Evolutionary conservation across 2,888 invertebrate species (phyloP), one percentile per base, ranked within the genome.

Genomic region (Terebella lapidaria): DNA sequence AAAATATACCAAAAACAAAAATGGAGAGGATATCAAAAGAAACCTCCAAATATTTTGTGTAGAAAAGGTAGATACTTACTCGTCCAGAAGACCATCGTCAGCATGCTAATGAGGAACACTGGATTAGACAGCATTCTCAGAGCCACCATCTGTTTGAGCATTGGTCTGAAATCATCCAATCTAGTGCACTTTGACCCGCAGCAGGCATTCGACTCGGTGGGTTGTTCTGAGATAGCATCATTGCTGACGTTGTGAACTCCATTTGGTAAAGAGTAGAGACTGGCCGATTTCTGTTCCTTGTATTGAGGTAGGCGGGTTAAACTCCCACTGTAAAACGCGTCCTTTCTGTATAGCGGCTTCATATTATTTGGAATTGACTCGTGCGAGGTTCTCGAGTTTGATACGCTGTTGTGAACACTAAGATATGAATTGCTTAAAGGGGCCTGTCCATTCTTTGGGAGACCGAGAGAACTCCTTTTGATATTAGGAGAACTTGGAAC

Each of bases 271-370:
- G 49, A 49, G 22, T 49, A 49, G 10, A 49, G 24, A 49, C 49
- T 49, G 15, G 22, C 49, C 5, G 18, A n/a, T 5, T 49, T 10
- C 5, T 22, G n/a, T 49, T 3, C 27, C 3, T 18, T 3, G 29
- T 54, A 47, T 22, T 56, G 20, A 2, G 60, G 60, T 15, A 59
- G 27, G n/a, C 49, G 46, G n/a, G 15, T 3, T n/a, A 63, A 47
- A 53, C 63, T 65, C 1, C 65, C 63, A 24, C 60, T 64, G 60
- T 63, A 63, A 35, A 64, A 65, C n/a, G 61, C 45, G 46, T 65
- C 65, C 27, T 59, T 61, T 10, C 60, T 10, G 15, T 42, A 52
- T 15, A 61, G 53, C 18, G 65, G 62, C 25, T 49, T 58, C 20
- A 53, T 10, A 5, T 55, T 24, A 4, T 20, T 10, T 5, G 5